Percentiles rank a stretch among this genome's conserved stretches.
Conservation (phyloP, 92 coral and sea anemone genomes). For the Plumapathes pennacea region DNA sequence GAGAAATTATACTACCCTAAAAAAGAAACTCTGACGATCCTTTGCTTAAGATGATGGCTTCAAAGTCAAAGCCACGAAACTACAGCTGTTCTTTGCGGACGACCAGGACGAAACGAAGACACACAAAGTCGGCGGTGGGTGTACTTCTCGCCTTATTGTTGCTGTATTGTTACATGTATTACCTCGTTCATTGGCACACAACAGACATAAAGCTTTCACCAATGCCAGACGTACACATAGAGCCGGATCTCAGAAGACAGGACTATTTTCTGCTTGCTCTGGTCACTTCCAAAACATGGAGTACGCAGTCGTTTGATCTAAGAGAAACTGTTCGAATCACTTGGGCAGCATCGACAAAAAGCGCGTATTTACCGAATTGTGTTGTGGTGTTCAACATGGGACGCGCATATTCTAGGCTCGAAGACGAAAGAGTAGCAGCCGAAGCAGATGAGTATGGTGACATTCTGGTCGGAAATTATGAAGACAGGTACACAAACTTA, state of each 20-base stretch:
- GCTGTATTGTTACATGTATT: no score
- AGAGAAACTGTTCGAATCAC: neutral
- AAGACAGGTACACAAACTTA: constrained; percentile 11
- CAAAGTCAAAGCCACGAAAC: no score
- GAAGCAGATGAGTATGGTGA: constrained; percentile 1
- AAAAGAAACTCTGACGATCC: no score
- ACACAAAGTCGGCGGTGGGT: no score
- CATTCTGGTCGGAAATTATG: neutral
- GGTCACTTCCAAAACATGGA: neutral
- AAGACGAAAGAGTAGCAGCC: neutral
- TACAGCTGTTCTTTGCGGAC: no score
- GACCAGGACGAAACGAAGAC: no score
- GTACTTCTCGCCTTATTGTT: no score
- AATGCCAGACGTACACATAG: no score
- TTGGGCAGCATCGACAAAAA: neutral
- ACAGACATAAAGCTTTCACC: no score
- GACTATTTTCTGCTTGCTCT: neutral
- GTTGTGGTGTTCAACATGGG: constrained; percentile 5
- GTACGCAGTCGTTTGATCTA: neutral
- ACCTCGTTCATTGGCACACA: no score
- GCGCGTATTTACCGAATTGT: neutral
- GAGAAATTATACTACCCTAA: no score
- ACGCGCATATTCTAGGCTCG: neutral
- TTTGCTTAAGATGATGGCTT: no score
- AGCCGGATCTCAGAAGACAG: neutral